Percentiles rank a stretch among this genome's conserved stretches.
Evolutionary conservation across 2,888 invertebrate genomes (phyloP).

Genomic region (Brachyopa scutellaris): DNA sequence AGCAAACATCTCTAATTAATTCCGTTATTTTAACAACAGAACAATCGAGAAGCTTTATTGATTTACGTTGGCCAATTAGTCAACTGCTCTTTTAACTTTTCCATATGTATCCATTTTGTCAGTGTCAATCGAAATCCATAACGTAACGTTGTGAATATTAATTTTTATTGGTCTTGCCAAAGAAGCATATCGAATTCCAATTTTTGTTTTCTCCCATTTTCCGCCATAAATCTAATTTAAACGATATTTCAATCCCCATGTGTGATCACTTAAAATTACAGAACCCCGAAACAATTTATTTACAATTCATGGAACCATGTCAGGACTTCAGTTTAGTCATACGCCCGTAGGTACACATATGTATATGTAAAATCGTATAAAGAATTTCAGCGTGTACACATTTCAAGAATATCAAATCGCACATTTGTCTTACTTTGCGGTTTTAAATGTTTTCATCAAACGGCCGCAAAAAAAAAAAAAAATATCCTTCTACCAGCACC

Average conservation of each 20-base stretch:
- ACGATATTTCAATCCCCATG: slow-evolving; percentile 7
- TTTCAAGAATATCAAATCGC: slow-evolving; percentile 11
- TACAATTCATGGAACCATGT: slow-evolving; percentile 16
- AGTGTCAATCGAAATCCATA: no score
- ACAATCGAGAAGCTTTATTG: no score
- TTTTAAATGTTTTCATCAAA: slow-evolving; percentile 15
- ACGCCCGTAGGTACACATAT: slow-evolving; percentile 79
- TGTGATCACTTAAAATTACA: slow-evolving; percentile 24
- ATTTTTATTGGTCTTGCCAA: no score
- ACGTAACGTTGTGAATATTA: no score
- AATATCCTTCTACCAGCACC: slow-evolving; percentile 8
- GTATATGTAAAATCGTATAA: slow-evolving; percentile 6
- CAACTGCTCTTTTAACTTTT: no score
- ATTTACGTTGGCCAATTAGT: no score
- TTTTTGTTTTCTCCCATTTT: no score
- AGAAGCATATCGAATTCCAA: no score
- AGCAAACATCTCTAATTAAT: no score
- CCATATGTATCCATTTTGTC: no score
- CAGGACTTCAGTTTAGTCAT: background rate
- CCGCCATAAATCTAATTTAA: slow-evolving; percentile 15
- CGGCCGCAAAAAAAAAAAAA: no score
- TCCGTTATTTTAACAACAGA: no score
- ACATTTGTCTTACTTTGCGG: slow-evolving; percentile 9
- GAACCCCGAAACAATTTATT: slow-evolving; percentile 26
- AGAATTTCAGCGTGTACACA: background rate